phyloP scores from a whole-genome alignment of 2,113 vertebrate genomes.

The Vulpes ferrilata region DNA sequence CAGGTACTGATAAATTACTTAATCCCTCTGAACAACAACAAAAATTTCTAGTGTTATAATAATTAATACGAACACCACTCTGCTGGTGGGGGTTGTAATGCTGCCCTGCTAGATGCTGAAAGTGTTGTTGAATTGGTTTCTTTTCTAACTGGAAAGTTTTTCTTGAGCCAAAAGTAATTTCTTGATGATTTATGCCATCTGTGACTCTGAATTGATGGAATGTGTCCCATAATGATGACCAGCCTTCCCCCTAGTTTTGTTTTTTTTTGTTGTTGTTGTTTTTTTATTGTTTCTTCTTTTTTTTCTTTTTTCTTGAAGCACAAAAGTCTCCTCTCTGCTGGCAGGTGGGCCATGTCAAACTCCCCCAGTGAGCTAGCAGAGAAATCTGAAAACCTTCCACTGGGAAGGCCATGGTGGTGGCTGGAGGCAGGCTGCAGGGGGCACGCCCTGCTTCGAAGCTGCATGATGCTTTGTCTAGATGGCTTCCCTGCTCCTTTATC shows the following conservation, averaged over 20 bases:
- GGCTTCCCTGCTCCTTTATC: neutral
- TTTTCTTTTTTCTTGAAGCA: neutral
- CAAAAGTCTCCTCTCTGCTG: neutral
- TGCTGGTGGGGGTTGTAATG: neutral
- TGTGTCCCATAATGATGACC: neutral
- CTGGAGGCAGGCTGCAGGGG: neutral
- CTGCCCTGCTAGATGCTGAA: neutral
- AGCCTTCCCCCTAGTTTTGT: neutral
- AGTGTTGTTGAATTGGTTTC: neutral
- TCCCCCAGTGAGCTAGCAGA: neutral
- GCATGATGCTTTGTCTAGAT: rapidly evolving
- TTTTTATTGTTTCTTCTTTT: neutral
- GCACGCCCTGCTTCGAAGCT: rapidly evolving
- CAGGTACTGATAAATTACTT: neutral
- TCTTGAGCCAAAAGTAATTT: neutral
- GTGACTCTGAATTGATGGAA: neutral
- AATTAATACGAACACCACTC: neutral
- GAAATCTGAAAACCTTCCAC: neutral
- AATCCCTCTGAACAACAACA: neutral
- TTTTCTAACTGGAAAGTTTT: neutral
- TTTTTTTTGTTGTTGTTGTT: neutral
- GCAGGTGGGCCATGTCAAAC: neutral
- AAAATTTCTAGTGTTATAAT: neutral
- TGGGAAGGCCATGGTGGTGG: neutral
- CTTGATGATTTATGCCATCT: neutral